phyloP scores from a whole-genome alignment of 2,888 invertebrate genomes.

The Leucophenga maculata region DNA sequence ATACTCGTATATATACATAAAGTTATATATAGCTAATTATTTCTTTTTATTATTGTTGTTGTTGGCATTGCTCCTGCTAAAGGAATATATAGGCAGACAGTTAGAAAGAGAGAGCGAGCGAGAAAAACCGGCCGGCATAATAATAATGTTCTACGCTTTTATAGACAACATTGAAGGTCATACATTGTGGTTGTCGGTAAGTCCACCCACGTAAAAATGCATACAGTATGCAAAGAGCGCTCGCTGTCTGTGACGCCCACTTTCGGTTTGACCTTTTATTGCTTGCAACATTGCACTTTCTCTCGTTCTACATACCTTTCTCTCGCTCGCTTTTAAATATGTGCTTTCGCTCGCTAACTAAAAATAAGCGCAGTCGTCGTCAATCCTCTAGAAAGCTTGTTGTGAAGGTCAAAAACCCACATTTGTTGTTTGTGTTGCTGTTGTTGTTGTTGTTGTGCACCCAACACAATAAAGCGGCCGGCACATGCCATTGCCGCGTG shows the following conservation, averaged over 20 bases:
- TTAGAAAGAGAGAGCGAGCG: background rate
- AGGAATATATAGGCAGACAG: background rate
- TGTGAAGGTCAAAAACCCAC: slow-evolving; percentile 57
- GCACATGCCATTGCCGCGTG: slow-evolving; percentile 61
- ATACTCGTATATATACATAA: too few relatives aligned
- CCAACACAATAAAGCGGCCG: background rate
- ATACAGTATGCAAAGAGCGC: slow-evolving; percentile 32
- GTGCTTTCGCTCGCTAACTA: slow-evolving; percentile 40
- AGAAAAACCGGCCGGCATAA: slow-evolving; percentile 19
- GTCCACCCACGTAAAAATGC: slow-evolving; percentile 18
- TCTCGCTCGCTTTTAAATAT: background rate
- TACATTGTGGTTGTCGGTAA: background rate
- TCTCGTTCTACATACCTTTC: slow-evolving; percentile 30
- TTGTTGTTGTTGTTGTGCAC: background rate
- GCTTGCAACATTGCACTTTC: slow-evolving; percentile 24
- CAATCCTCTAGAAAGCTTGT: slow-evolving; percentile 48
- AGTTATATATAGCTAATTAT: slow-evolving; percentile 45
- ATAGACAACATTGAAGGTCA: slow-evolving; percentile 46
- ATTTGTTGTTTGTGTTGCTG: background rate
- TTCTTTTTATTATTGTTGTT: slow-evolving; percentile 32
- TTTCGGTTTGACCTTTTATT: slow-evolving; percentile 53
- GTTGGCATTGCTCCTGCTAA: slow-evolving; percentile 28
- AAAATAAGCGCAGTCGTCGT: slow-evolving; percentile 52
- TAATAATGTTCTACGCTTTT: background rate
- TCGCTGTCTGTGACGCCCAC: background rate